Base-by-base conservation (phyloP, 2,888 invertebrate species). In the Quadriops clusia region DNA sequence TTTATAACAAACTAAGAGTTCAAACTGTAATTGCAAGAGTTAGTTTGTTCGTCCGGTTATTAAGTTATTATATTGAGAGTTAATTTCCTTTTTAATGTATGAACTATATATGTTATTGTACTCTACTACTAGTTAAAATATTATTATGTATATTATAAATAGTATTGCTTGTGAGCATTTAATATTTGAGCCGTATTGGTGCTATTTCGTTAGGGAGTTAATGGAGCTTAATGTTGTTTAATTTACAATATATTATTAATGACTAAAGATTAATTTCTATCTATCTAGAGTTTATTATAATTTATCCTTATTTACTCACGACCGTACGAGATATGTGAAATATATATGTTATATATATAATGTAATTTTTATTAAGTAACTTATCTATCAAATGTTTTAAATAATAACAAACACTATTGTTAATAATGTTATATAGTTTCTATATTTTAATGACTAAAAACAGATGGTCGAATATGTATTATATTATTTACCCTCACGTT, bases 111-210 rank as follows among this genome's bases (percentile, higher is more conserved):
- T n/a, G n/a, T n/a, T n/a, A n/a, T n/a, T n/a, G n/a, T n/a, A n/a
- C n/a, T n/a, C n/a, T n/a, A n/a, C n/a, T n/a, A n/a, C n/a, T n/a
- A n/a, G 31, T 36, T 28, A 34, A 28, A 12, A 17, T 15, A 8
- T 17, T 24, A 23, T 36, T 29, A 32, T 34, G 44, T 50, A 42
- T 45, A 32, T 27, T 53, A 50, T 54, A 53, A 50, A 54, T 53
- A 51, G 44, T 44, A 41, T 33, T 52, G 46, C 53, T 58, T 54
- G 33, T 46, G 47, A 53, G 58, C 58, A 58, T 58, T 60, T 58
- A 57, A 50, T 43, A 46, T 43, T 45, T 49, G 58, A 58, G 60
- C 59, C 53, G 51, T 47, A 52, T 54, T 58, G 59, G 58, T 60
- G 60, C 60, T 60, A 60, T 47, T 50, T 51, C 40, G 44, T 45